Evolutionary conservation across 2,113 vertebrate genomes (phyloP).

Genomic region (human (Homo sapiens)): GRCh38 chr1:38229501-38230000

Average conservation of each 20-base stretch:
- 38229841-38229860: background rate
- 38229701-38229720: background rate
- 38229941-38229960: background rate
- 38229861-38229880: background rate
- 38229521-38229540: background rate
- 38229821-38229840: background rate
- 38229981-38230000: background rate
- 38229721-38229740: background rate
- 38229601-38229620: background rate
- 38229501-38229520: background rate
- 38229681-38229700: background rate
- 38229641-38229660: background rate
- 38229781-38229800: background rate
- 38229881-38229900: background rate
- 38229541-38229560: background rate
- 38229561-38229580: background rate
- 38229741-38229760: background rate
- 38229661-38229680: background rate
- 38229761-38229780: background rate
- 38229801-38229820: background rate
- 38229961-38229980: background rate
- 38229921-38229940: too few species aligned
- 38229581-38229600: background rate
- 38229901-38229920: background rate
- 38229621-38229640: background rate